These are phyloP conservation scores for Sphenodon punctatus DNA, from an alignment of 2,797 vertebrate species.

Conservation along the genomic window DNA sequence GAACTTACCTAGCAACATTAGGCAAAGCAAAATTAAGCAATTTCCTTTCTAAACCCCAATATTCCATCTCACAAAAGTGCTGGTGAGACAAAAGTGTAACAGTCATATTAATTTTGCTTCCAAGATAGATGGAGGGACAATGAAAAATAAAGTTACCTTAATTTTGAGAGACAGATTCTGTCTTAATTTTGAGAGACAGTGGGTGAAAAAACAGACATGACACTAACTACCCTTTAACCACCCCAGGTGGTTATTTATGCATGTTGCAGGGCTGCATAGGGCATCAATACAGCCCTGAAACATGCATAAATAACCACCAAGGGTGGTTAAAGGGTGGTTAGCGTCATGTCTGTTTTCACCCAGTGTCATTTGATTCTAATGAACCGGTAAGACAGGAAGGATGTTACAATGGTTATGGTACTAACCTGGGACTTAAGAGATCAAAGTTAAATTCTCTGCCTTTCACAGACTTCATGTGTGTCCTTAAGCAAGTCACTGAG, in stretches of 20 bases:
- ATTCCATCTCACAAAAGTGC: conserved; percentile 24
- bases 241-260: too few species aligned
- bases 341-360: too few species aligned
- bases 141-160: not conserved
- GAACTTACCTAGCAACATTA: too few species aligned
- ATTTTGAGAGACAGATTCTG: not conserved
- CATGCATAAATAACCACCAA: too few species aligned
- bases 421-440: not conserved
- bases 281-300: too few species aligned
- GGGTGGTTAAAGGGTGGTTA: too few species aligned
- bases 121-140: not conserved
- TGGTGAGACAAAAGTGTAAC: not conserved
- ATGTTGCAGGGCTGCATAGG: too few species aligned
- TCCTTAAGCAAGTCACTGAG: not conserved
- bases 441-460: not conserved
- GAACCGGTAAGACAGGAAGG: not conserved
- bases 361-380: too few species aligned
- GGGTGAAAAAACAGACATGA: too few species aligned
- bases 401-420: not conserved
- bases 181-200: not conserved
- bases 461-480: not conserved
- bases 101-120: conserved; percentile 20
- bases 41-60: conserved; percentile 46
- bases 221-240: too few species aligned
- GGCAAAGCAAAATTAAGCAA: conserved; percentile 48